phyloP scores from a whole-genome alignment of 1,140 invertebrate genomes.

The Drosophila teissieri region DNA sequence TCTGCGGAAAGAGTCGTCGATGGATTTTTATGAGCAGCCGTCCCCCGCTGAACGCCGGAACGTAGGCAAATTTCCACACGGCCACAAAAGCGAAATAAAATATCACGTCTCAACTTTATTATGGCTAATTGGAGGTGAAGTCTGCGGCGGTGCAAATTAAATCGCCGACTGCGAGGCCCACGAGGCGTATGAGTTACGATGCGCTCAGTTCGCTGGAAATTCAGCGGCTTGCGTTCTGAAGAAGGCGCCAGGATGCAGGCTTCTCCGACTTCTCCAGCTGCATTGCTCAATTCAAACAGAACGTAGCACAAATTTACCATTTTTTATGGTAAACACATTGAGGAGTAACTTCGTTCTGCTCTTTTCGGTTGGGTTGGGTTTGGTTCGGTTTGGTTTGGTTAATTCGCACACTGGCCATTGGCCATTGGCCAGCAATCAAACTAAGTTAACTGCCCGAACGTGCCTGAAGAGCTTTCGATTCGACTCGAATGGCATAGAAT shows the following conservation, averaged over 20 bases:
- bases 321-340: conserved; percentile 77
- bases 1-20: conserved; percentile 58
- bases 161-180: conserved; percentile 42
- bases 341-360: conserved; percentile 1
- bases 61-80: conserved; percentile 74
- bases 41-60: not conserved
- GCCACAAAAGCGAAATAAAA: conserved; percentile 61
- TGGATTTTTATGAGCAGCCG: conserved; percentile 35
- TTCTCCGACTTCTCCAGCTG: conserved; percentile 2
- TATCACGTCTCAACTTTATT: conserved; percentile 83
- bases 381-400: not conserved
- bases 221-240: conserved; percentile 33
- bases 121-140: conserved; percentile 74
- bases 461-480: conserved; percentile 32
- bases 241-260: conserved; percentile 55
- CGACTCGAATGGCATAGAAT: conserved; percentile 13
- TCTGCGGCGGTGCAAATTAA: conserved; percentile 56
- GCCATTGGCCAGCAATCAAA: conserved; percentile 66
- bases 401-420: conserved; percentile 18
- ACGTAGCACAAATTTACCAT: conserved; percentile 78
- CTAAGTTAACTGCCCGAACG: conserved; percentile 68
- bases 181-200: conserved; percentile 78
- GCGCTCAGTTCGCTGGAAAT: conserved; percentile 67
- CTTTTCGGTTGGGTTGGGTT: not conserved
- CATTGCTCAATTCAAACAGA: conserved; percentile 57